phyloP scores from a whole-genome alignment of 2,888 invertebrate species.

The Sminthurinus aureus region DNA sequence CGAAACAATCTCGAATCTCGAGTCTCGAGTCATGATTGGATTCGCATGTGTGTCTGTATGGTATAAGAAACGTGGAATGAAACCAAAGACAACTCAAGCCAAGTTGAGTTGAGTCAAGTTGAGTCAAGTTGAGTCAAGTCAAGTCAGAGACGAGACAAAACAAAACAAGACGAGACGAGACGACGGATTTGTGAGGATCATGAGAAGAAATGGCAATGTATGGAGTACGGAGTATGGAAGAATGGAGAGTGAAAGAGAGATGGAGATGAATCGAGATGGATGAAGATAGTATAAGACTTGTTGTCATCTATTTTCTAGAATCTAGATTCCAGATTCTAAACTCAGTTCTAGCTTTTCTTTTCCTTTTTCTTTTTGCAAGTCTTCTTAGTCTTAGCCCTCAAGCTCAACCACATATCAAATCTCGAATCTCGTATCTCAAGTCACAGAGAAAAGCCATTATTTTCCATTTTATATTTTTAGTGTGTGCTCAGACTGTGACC shows the following conservation, averaged over 20 bases:
- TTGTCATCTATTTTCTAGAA: conserved; percentile 5
- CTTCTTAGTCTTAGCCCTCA: neutral
- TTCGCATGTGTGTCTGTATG: neutral
- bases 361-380: neutral
- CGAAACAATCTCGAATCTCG: neutral
- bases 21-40: neutral
- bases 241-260: neutral
- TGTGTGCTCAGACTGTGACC: conserved; percentile 26
- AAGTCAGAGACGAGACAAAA: too few relatives aligned
- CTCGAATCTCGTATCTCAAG: too few relatives aligned
- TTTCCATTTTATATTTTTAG: conserved; percentile 32
- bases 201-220: neutral
- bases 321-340: neutral
- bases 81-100: neutral
- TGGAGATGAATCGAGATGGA: neutral
- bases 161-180: too few relatives aligned
- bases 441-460: conserved; percentile 13
- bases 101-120: too few relatives aligned
- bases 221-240: neutral
- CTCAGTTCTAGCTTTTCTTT: too few relatives aligned
- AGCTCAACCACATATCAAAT: too few relatives aligned
- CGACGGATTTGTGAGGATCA: neutral
- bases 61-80: neutral
- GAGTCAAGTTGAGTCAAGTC: too few relatives aligned
- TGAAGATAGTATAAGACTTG: conserved; percentile 2